These are phyloP conservation scores for Aplysina aerophoba DNA, from an alignment of 37 sponge, comb jelly and placozoan genomes.

Conservation along the genomic window DNA sequence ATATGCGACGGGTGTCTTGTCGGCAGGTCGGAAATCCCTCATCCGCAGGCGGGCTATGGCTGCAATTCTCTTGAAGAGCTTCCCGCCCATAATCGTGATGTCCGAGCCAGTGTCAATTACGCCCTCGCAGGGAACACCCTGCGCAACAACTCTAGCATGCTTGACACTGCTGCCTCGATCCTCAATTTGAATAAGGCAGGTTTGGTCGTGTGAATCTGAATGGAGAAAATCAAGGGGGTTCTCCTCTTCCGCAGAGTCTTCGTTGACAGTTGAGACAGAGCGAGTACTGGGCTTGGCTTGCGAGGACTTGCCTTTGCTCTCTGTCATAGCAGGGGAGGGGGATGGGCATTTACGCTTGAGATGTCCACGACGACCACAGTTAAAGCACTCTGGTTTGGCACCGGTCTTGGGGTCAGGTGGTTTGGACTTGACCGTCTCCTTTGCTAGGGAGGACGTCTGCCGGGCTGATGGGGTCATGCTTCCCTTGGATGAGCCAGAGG, in stretches of 20 bases:
- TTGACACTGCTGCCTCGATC: slow-evolving; percentile 35
- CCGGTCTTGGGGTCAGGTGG: background rate
- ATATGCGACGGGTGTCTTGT: slow-evolving; percentile 26
- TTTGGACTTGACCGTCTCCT: background rate
- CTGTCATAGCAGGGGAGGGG: background rate
- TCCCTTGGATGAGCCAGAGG: background rate
- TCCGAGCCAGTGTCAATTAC: slow-evolving; percentile 44
- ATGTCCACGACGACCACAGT: slow-evolving; percentile 47
- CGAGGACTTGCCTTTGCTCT: background rate
- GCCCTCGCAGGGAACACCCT: slow-evolving; percentile 24
- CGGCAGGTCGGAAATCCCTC: slow-evolving; percentile 8
- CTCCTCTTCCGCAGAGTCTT: background rate
- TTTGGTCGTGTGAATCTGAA: background rate
- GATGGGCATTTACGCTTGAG: slow-evolving; percentile 25
- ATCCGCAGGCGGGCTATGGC: slow-evolving; percentile 20
- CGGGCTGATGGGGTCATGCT: background rate
- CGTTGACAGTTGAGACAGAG: background rate
- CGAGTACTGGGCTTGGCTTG: background rate
- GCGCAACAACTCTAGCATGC: background rate
- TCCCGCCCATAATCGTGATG: slow-evolving; percentile 34
- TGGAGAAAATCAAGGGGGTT: background rate
- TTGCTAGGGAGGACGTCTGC: no score
- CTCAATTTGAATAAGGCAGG: background rate
- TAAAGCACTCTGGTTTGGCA: slow-evolving; percentile 9
- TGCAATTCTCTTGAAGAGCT: slow-evolving; percentile 34